A percentile compares a stretch with the other conserved stretches of the same genome.
phyloP scores from a whole-genome alignment of 2,797 vertebrate genomes.

The Natrix natrix region DNA sequence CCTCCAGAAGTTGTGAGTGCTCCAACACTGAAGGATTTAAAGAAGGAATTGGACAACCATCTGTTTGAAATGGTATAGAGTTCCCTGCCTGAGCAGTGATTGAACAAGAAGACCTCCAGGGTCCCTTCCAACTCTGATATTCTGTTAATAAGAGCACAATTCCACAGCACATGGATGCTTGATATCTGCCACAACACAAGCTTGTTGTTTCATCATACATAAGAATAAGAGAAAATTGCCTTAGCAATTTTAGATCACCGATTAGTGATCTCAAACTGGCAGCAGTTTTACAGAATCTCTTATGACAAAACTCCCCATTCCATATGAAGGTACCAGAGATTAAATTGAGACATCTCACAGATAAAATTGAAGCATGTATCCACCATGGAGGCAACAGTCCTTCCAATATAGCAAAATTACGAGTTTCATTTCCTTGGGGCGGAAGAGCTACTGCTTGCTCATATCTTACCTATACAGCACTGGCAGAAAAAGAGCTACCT shows the following conservation, averaged over 20 bases:
- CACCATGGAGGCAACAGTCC: neutral
- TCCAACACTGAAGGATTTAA: no score
- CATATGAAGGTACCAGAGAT: neutral
- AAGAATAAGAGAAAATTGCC: neutral
- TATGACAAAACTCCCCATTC: neutral
- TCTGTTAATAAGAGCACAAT: neutral
- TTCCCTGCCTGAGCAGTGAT: neutral
- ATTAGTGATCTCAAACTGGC: neutral
- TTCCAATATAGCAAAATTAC: neutral
- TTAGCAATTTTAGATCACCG: neutral
- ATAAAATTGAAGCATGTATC: neutral
- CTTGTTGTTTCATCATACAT: neutral
- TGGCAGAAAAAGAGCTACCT: neutral
- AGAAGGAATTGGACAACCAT: no score
- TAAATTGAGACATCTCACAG: neutral
- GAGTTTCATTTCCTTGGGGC: neutral
- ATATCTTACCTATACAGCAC: neutral
- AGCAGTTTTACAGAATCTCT: neutral
- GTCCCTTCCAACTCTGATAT: neutral
- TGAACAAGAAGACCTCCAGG: neutral
- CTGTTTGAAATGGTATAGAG: neutral
- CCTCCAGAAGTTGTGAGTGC: no score
- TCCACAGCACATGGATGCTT: neutral
- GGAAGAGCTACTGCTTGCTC: neutral
- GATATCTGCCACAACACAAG: neutral